A percentile compares a stretch with the other conserved stretches of the same genome.
Conservation (phyloP, 2,888 invertebrate species). For the Xestia rhomboidea region DNA sequence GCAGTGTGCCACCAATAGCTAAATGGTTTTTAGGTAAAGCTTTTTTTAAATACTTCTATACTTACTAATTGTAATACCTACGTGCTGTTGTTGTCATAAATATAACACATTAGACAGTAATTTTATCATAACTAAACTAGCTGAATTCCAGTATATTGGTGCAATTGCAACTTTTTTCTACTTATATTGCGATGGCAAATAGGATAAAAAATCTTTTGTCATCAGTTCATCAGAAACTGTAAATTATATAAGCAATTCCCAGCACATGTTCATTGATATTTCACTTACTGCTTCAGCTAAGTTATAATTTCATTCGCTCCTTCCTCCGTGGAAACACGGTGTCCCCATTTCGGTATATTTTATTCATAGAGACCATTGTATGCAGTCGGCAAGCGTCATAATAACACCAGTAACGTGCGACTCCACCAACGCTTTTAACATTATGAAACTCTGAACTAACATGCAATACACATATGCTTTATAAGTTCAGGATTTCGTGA, state of each 20-base stretch:
- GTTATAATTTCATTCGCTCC: constrained; percentile 25
- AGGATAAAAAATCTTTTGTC: not conserved
- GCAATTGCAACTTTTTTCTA: fast-evolving
- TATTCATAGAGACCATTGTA: constrained; percentile 78
- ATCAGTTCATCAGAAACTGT: not conserved
- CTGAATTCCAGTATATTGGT: not conserved
- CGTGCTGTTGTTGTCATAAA: not conserved
- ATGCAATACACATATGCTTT: constrained; percentile 23
- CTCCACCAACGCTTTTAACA: constrained; percentile 62
- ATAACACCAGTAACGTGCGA: constrained; percentile 65
- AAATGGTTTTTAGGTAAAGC: no score
- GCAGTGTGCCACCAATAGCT: not conserved
- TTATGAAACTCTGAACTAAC: constrained; percentile 61
- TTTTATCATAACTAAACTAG: not conserved
- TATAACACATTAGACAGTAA: not conserved
- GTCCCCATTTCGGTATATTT: constrained; percentile 75
- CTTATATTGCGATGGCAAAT: not conserved
- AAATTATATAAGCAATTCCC: not conserved
- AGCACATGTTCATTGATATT: not conserved
- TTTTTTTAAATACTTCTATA: not conserved
- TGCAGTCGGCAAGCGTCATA: constrained; percentile 63
- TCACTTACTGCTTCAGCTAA: not conserved
- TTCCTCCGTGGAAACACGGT: constrained; percentile 41
- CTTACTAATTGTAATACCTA: not conserved
- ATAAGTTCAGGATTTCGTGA: constrained; percentile 32